phyloP scores from a whole-genome alignment of 2,888 invertebrate genomes.

The Nemoura dubitans region DNA sequence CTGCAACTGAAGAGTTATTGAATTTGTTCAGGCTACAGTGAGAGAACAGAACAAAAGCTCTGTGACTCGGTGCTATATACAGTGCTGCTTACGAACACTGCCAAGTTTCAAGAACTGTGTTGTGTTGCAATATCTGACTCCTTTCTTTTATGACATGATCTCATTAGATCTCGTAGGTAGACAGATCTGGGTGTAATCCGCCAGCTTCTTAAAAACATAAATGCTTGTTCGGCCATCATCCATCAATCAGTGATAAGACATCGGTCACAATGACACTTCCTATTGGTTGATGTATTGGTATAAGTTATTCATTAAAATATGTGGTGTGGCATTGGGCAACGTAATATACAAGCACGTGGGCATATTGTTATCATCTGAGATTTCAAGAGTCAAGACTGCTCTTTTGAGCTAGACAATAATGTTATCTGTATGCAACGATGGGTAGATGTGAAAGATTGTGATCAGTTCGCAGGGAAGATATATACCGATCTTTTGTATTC shows the following conservation, averaged over 20 bases:
- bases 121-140: not conserved
- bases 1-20: no score
- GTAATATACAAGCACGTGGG: not conserved
- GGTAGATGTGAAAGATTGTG: not conserved
- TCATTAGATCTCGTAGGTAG: slow-evolving; percentile 1
- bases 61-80: no score
- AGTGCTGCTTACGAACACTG: no score
- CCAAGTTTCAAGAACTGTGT: no score
- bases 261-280: not conserved
- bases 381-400: not conserved
- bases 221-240: not conserved
- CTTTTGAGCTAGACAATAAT: not conserved
- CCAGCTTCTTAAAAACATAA: slow-evolving; percentile 5
- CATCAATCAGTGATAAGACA: not conserved
- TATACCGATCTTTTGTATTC: no score
- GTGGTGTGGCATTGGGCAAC: no score
- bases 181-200: not conserved
- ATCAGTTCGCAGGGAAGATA: no score
- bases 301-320: not conserved
- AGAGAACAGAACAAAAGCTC: no score
- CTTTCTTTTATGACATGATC: slow-evolving; percentile 7
- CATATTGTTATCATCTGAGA: no score
- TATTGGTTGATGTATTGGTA: not conserved
- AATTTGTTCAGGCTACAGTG: no score
- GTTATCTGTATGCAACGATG: no score